These are phyloP conservation scores for Cecidostiba fungosa DNA, from an alignment of 2,888 invertebrate species.

Conservation along the genomic window DNA sequence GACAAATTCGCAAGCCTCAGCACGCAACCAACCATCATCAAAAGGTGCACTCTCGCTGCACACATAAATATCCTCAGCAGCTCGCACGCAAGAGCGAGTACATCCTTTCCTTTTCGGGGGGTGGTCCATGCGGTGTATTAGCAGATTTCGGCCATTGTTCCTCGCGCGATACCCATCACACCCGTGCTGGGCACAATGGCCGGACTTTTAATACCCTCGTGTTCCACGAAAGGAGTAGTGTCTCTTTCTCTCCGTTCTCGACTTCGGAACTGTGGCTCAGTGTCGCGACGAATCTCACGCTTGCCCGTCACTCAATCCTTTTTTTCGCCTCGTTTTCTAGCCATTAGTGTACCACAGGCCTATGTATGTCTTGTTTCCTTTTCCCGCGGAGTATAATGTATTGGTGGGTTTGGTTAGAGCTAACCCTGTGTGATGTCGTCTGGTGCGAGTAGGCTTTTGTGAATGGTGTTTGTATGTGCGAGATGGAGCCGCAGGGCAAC, in stretches of 20 bases:
- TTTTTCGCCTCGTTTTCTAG: slow-evolving; percentile 41
- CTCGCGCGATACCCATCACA: slow-evolving; percentile 28
- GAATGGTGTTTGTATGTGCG: background rate
- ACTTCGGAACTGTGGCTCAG: slow-evolving; percentile 23
- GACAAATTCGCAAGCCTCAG: no score
- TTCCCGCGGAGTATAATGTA: background rate
- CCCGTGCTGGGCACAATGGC: slow-evolving; percentile 9
- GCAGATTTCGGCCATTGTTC: slow-evolving; percentile 24
- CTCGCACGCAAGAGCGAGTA: background rate
- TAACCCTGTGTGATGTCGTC: background rate
- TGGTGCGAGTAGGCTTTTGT: slow-evolving; percentile 40
- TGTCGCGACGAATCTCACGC: slow-evolving; percentile 73
- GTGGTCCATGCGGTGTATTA: slow-evolving; percentile 22
- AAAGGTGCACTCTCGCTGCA: background rate
- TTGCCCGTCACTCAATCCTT: slow-evolving; percentile 63
- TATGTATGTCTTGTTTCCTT: slow-evolving; percentile 10
- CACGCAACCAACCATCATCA: no score
- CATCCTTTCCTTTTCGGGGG: slow-evolving; percentile 10
- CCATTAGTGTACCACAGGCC: background rate
- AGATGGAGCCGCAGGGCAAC: slow-evolving; percentile 10
- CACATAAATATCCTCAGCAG: background rate
- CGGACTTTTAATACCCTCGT: background rate
- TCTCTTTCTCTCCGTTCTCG: background rate
- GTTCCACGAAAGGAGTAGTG: slow-evolving; percentile 9
- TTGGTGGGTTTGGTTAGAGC: background rate